phyloP scores from a whole-genome alignment of 2,113 vertebrate species.

The Apteryx mantelli region DNA sequence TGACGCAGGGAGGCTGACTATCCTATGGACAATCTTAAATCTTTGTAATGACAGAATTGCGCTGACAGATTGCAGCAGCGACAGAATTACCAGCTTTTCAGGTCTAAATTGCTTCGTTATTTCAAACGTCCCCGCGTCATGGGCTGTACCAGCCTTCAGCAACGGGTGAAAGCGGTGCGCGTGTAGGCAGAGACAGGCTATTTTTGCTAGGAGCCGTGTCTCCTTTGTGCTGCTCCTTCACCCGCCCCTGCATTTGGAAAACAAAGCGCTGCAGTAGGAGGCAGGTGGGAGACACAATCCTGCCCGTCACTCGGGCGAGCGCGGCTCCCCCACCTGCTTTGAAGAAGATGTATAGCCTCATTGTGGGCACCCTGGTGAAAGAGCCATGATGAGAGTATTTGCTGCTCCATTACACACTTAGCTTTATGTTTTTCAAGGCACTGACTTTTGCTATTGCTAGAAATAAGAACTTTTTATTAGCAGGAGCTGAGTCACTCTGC shows the following conservation, averaged over 20 bases:
- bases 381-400: not conserved
- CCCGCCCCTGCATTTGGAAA: not conserved
- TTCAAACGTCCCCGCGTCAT: not conserved
- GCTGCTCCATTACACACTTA: not conserved
- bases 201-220: fast-evolving
- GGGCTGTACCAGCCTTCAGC: not conserved
- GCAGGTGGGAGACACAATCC: not conserved
- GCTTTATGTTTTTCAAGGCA: not conserved
- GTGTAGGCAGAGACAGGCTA: not conserved
- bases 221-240: not conserved
- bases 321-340: not conserved
- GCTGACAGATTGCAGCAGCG: not conserved
- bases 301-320: fast-evolving
- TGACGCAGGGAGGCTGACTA: not conserved
- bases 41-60: not conserved
- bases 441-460: not conserved
- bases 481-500: constrained; percentile 13
- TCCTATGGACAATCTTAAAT: not conserved
- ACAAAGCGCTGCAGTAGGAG: not conserved
- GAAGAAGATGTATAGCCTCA: not conserved
- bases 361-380: not conserved
- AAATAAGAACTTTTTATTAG: not conserved
- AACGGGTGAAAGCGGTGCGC: fast-evolving
- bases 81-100: not conserved
- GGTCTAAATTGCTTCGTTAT: not conserved